Evolutionary conservation across 2,888 invertebrate species (phyloP), one percentile per base, ranked within the genome.

Genomic region (Torymus aiolomorphi): DNA sequence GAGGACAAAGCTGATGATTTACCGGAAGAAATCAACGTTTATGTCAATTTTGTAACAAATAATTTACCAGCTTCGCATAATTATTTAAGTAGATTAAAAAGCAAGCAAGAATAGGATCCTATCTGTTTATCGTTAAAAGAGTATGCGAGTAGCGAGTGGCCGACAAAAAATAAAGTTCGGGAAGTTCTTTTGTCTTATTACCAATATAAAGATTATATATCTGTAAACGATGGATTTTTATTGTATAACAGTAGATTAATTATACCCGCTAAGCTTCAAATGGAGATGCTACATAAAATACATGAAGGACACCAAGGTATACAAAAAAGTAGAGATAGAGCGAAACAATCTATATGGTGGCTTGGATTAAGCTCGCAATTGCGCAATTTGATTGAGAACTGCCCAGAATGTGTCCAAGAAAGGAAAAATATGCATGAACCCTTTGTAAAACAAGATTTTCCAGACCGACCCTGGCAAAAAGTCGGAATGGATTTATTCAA

Each of bases 261-360:
- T 5, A 85, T 86, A 70, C 86, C 85, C 14, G 16, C 24, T 5
- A 86, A n/a, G n/a, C n/a, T n/a, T n/a, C n/a, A n/a, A n/a, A n/a
- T n/a, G n/a, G n/a, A n/a, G n/a, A n/a, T n/a, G n/a, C n/a, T n/a
- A n/a, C n/a, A n/a, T n/a, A n/a, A n/a, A n/a, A n/a, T n/a, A n/a
- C n/a, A n/a, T n/a, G n/a, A n/a, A n/a, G n/a, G n/a, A n/a, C n/a
- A n/a, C n/a, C n/a, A n/a, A n/a, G n/a, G n/a, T n/a, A n/a, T n/a
- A n/a, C n/a, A n/a, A n/a, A n/a, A n/a, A n/a, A n/a, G n/a, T n/a
- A n/a, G n/a, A n/a, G n/a, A n/a, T 83, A 63, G 84, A 84, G 71
- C 52, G 83, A 14, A 70, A 61, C 24, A 24, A 3, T 24, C 2
- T 3, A 11, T 86, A 14, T 85, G 84, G 84, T 86, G 85, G 84